Evolutionary conservation across 2,113 vertebrate species (phyloP).

Genomic region (Nycticryphes semicollaris): DNA sequence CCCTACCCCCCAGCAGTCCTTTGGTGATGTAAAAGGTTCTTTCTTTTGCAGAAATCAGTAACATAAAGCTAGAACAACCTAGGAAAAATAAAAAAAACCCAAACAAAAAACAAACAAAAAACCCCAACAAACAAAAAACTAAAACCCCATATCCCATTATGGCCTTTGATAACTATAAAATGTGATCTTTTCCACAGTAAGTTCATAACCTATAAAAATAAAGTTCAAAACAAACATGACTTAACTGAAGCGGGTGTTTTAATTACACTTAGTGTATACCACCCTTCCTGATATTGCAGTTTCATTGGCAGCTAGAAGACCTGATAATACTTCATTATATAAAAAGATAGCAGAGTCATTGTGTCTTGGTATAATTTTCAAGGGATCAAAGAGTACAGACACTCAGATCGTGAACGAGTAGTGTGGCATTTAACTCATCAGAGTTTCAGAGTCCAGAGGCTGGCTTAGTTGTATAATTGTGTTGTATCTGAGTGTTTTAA

Average conservation of each 20-base stretch:
- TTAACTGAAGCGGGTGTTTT: neutral
- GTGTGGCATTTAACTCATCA: neutral
- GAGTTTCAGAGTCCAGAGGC: neutral
- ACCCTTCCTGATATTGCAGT: neutral
- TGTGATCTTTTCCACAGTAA: neutral
- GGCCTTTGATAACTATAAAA: neutral
- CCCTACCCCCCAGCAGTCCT: neutral
- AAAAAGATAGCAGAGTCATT: neutral
- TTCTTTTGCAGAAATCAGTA: neutral
- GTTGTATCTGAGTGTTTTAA: neutral
- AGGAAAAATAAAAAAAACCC: neutral
- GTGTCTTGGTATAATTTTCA: neutral
- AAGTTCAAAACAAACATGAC: neutral
- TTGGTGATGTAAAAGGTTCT: neutral
- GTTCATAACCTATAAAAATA: neutral
- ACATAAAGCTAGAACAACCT: neutral
- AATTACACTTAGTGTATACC: neutral
- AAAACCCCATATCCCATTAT: neutral
- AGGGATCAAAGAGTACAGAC: neutral
- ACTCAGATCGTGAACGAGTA: neutral
- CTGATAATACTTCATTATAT: neutral
- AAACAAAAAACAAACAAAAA: no score
- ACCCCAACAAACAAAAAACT: neutral
- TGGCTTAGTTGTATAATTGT: neutral
- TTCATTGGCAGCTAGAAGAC: neutral